A percentile compares a stretch with the other conserved stretches of the same genome.
phyloP scores from a whole-genome alignment of 1,140 invertebrate species.

The Cyclargus thomasi region DNA sequence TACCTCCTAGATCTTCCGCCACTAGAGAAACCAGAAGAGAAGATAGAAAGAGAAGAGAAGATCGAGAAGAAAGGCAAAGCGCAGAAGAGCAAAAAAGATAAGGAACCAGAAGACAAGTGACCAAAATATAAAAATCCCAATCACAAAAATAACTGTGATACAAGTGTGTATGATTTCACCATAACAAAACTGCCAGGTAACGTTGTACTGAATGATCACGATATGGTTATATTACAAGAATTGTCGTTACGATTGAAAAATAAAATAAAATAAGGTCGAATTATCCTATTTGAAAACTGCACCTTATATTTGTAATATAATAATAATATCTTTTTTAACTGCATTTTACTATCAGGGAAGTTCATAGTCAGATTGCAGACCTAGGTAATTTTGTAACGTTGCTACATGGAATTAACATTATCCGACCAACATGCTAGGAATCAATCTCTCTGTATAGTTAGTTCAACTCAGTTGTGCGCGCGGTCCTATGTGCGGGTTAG shows the following conservation, averaged over 20 bases:
- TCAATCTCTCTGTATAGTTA: too few relatives aligned
- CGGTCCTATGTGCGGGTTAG: too few relatives aligned
- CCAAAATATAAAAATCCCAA: constrained; percentile 26
- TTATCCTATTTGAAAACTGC: not conserved
- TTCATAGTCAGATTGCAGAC: too few relatives aligned
- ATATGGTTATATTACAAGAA: constrained; percentile 37
- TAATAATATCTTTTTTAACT: too few relatives aligned
- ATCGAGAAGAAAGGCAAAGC: constrained; percentile 26
- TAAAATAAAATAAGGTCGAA: not conserved
- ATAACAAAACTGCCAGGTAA: constrained; percentile 31
- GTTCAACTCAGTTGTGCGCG: too few relatives aligned
- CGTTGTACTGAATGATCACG: constrained; percentile 36
- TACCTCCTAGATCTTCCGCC: constrained; percentile 57
- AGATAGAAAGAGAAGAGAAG: constrained; percentile 18
- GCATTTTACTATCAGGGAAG: too few relatives aligned
- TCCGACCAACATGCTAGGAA: too few relatives aligned
- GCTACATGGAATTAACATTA: too few relatives aligned
- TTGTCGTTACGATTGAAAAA: constrained; percentile 33
- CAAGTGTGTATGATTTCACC: constrained; percentile 39
- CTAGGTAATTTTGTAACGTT: too few relatives aligned
- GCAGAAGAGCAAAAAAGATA: constrained; percentile 25
- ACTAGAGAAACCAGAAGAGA: constrained; percentile 32
- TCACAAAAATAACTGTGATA: constrained; percentile 40
- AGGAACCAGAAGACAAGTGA: constrained; percentile 57
- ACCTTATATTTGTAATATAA: too few relatives aligned